A percentile compares a stretch with the other conserved stretches of the same genome.
These are phyloP conservation scores for Pseudoips prasinana DNA, from an alignment of 2,888 invertebrate species.

Conservation along the genomic window DNA sequence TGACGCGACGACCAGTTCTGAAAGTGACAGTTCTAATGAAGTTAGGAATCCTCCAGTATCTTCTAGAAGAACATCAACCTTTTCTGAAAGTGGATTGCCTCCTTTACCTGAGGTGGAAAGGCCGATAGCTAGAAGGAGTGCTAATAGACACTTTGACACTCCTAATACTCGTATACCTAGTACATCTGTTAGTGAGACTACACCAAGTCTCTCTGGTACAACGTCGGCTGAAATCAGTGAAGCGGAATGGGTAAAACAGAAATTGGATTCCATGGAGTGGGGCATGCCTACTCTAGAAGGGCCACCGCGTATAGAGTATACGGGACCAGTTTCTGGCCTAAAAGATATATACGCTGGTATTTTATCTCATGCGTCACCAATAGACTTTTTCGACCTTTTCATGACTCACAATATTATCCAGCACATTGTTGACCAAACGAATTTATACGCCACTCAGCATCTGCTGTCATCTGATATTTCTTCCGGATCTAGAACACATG, in stretches of 20 bases:
- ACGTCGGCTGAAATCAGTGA: slow-evolving; percentile 1
- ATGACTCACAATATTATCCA: background rate
- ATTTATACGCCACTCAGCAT: slow-evolving; percentile 4
- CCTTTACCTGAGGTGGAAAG: too few relatives aligned
- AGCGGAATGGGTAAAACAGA: slow-evolving; percentile 8
- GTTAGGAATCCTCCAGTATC: background rate
- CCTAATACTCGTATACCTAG: too few relatives aligned
- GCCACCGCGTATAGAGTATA: slow-evolving; percentile 6
- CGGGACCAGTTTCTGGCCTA: slow-evolving; percentile 6
- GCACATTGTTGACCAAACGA: slow-evolving; percentile 1
- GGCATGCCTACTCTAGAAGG: slow-evolving; percentile 6
- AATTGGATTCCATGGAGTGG: slow-evolving; percentile 6
- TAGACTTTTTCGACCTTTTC: slow-evolving; percentile 1
- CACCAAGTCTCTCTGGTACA: background rate
- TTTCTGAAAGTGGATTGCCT: too few relatives aligned
- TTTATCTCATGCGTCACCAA: background rate
- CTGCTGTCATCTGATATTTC: background rate
- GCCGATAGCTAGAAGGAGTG: too few relatives aligned
- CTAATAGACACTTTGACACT: too few relatives aligned
- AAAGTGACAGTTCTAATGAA: background rate
- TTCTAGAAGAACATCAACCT: too few relatives aligned
- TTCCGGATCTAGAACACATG: slow-evolving; percentile 1
- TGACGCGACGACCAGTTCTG: background rate
- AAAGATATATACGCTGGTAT: slow-evolving; percentile 8
- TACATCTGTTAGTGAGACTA: too few relatives aligned